These are phyloP conservation scores for Agrotis clavis DNA, from an alignment of 2,888 invertebrate genomes.

Conservation along the genomic window DNA sequence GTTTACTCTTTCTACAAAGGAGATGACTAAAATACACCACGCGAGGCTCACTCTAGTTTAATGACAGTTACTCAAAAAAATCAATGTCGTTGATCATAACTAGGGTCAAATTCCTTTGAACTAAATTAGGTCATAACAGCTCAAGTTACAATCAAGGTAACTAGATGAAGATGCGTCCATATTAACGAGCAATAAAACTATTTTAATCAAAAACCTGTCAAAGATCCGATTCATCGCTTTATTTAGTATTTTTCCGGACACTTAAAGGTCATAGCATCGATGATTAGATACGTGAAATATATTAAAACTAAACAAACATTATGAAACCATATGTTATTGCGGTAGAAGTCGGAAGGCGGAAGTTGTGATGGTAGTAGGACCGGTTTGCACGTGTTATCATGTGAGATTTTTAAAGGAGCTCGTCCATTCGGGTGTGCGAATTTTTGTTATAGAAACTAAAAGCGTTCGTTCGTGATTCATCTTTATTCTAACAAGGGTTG, in stretches of 20 bases:
- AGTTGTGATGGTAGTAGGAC: constrained; percentile 68
- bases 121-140: background rate
- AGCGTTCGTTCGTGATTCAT: too few species aligned
- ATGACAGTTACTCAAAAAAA: background rate
- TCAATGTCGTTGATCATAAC: background rate
- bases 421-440: constrained; percentile 6
- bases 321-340: constrained; percentile 53
- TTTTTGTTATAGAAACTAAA: background rate
- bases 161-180: constrained; percentile 24
- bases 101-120: background rate
- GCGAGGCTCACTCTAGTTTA: background rate
- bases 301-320: constrained; percentile 51
- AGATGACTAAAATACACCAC: background rate
- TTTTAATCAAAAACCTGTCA: constrained; percentile 15
- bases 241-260: constrained; percentile 40
- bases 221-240: constrained; percentile 6
- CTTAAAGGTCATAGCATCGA: constrained; percentile 48
- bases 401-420: constrained; percentile 45
- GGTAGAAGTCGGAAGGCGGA: constrained; percentile 84
- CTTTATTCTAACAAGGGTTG: too few species aligned
- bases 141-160: constrained; percentile 28
- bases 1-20: background rate
- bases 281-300: constrained; percentile 29
- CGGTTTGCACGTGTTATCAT: constrained; percentile 70
- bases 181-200: constrained; percentile 17